Evolutionary conservation across 2,113 vertebrate species (phyloP).

Genomic region (Festucalex cinctus): DNA sequence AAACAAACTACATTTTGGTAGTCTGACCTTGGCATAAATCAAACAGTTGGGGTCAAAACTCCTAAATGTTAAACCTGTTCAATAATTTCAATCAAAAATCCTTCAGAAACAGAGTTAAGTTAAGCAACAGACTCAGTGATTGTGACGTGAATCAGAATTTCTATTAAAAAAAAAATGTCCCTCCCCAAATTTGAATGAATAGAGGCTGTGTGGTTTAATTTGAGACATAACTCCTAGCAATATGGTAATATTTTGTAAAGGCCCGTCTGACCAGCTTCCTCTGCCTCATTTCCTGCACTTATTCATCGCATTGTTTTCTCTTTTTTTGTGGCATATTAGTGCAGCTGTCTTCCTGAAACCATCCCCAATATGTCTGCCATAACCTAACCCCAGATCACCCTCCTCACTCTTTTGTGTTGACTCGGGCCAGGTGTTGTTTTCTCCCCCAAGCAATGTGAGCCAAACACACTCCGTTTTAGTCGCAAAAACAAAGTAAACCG

Average conservation of each 20-base stretch:
- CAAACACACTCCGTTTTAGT: constrained; percentile 2
- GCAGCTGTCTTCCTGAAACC: constrained; percentile 52
- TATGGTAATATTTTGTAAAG: neutral
- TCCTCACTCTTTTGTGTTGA: constrained; percentile 24
- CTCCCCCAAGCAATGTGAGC: neutral
- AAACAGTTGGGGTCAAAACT: too few species aligned
- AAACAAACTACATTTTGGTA: too few species aligned
- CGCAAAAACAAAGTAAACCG: constrained; percentile 28
- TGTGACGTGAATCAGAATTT: too few species aligned
- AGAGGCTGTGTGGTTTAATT: neutral
- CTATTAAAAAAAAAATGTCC: too few species aligned
- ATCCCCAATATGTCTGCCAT: neutral
- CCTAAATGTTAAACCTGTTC: too few species aligned
- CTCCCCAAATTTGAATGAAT: too few species aligned
- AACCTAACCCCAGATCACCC: neutral
- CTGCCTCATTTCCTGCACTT: neutral
- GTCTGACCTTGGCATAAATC: too few species aligned
- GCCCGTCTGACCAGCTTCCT: neutral
- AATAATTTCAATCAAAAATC: too few species aligned
- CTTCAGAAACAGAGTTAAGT: too few species aligned
- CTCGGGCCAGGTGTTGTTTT: constrained; percentile 47
- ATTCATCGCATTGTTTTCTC: constrained; percentile 9
- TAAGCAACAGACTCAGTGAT: too few species aligned
- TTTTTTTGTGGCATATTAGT: constrained; percentile 5
- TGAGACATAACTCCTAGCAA: neutral